phyloP scores from a whole-genome alignment of 2,113 vertebrate genomes.

The Melanotaenia duboulayi region DNA sequence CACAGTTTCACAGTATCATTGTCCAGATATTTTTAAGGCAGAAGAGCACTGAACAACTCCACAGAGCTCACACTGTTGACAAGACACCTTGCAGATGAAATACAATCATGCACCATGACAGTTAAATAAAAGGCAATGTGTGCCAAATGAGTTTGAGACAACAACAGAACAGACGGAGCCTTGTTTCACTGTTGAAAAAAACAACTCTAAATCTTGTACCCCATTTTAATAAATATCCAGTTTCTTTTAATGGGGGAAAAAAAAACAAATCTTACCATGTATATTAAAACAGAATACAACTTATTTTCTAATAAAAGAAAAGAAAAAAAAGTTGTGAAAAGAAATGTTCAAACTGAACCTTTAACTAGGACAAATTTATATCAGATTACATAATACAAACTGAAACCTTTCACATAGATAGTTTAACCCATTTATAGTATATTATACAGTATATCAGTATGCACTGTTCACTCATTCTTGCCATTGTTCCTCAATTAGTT shows the following conservation, averaged over 20 bases:
- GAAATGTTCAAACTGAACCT: too few species aligned
- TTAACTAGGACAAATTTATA: slow-evolving; percentile 11
- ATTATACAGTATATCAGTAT: slow-evolving; percentile 24
- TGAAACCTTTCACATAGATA: slow-evolving; percentile 19
- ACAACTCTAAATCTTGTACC: slow-evolving; percentile 53
- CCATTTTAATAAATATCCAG: slow-evolving; percentile 30
- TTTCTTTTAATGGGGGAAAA: too few species aligned
- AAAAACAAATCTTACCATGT: slow-evolving; percentile 9
- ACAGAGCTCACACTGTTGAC: slow-evolving; percentile 58
- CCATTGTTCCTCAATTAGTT: slow-evolving; percentile 50
- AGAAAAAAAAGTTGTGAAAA: background rate
- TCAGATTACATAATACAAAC: slow-evolving; percentile 47
- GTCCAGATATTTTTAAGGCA: slow-evolving; percentile 41
- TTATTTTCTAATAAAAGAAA: slow-evolving; percentile 31
- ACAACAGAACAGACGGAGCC: slow-evolving; percentile 41
- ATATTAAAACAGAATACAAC: background rate
- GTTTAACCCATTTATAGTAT: slow-evolving; percentile 30
- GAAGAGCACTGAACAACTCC: slow-evolving; percentile 45
- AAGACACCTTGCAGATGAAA: slow-evolving; percentile 64
- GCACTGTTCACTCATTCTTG: slow-evolving; percentile 21
- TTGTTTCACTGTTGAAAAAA: slow-evolving; percentile 43
- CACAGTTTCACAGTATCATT: slow-evolving; percentile 41
- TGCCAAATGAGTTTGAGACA: slow-evolving; percentile 46
- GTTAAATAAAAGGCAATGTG: slow-evolving; percentile 42
- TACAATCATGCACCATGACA: slow-evolving; percentile 50